These are phyloP conservation scores for Cosmorhoe ocellata DNA, from an alignment of 2,888 invertebrate genomes.

Conservation along the genomic window DNA sequence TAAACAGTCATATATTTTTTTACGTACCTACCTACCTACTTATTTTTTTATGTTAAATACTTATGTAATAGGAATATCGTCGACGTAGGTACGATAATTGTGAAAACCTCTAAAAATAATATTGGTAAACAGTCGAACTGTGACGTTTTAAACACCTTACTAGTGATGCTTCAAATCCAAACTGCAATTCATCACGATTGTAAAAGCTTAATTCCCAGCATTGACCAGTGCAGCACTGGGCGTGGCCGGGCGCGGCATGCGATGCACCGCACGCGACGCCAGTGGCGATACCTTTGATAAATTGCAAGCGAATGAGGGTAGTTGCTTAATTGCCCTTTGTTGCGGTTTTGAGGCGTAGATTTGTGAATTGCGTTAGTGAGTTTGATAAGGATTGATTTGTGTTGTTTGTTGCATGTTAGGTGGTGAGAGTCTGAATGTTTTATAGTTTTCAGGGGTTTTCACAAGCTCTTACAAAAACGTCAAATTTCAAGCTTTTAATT, in stretches of 20 bases:
- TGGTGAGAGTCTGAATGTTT: conserved; percentile 1
- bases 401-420: conserved; percentile 9
- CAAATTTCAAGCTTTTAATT: too few relatives aligned
- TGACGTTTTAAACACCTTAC: too few relatives aligned
- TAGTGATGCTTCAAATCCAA: too few relatives aligned
- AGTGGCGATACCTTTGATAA: conserved; percentile 21
- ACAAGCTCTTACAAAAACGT: too few relatives aligned
- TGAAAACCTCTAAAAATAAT: too few relatives aligned
- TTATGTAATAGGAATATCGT: too few relatives aligned
- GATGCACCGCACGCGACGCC: conserved; percentile 14
- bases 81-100: too few relatives aligned
- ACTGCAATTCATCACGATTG: too few relatives aligned
- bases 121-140: too few relatives aligned
- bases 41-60: too few relatives aligned
- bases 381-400: conserved; percentile 16
- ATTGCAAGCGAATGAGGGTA: conserved; percentile 25
- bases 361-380: conserved; percentile 23
- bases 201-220: conserved; percentile 3
- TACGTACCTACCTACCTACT: too few relatives aligned
- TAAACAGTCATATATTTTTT: too few relatives aligned
- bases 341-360: conserved; percentile 26
- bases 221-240: conserved; percentile 13
- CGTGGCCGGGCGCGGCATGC: conserved; percentile 14
- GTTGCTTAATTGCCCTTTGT: conserved; percentile 23
- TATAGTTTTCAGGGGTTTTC: neutral